Evolutionary conservation across 2,113 vertebrate genomes (phyloP), one percentile per base, ranked within the genome.

Genomic region (Xyrauchen texanus): DNA sequence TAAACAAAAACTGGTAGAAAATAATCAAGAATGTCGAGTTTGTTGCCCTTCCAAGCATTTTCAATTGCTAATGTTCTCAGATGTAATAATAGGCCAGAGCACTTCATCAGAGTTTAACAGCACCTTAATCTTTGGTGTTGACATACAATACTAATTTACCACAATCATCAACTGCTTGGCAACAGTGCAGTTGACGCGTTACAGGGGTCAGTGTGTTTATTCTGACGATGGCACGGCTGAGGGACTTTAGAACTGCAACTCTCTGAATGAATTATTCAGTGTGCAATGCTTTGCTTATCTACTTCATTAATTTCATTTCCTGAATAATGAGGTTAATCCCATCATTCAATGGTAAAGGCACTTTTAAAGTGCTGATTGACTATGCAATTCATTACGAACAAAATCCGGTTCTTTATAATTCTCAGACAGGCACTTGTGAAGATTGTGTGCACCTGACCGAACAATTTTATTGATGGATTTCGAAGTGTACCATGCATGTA

Each of bases 301-400:
- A 60, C 79, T 64, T 77, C 64, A 72, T 81, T 84, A 81, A 78
- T 78, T 81, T 72, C 72, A 80, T 78, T 81, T 75, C 65, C 55
- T 61, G 66, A 73, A 61, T 78, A 69, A 78, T 78, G 69, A 78
- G 82, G 82, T 78, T 78, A 73, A 74, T 68, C 74, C 34, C 34
- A 55, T 44, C 58, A 58, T 77, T 77, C 49, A 67, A 67, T 49
- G 45, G 45, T 15, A 61, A 49, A 53, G 69, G 65, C 62, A 57
- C 46, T 44, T 53, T 63, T 74, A 65, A 84, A 68, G 52, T 74
- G 68, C 13, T 77, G 68, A 68, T 60, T 64, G 75, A 84, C 68
- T 74, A 47, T 66, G 44, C 78, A 47, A 80, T 57, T 80, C 62
- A 73, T 80, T 80, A 55, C 4, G 51, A 46, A 72, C 53, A 13